Evolutionary conservation across 2,113 vertebrate genomes (phyloP).

Genomic region (Tachysurus fulvidraco): DNA sequence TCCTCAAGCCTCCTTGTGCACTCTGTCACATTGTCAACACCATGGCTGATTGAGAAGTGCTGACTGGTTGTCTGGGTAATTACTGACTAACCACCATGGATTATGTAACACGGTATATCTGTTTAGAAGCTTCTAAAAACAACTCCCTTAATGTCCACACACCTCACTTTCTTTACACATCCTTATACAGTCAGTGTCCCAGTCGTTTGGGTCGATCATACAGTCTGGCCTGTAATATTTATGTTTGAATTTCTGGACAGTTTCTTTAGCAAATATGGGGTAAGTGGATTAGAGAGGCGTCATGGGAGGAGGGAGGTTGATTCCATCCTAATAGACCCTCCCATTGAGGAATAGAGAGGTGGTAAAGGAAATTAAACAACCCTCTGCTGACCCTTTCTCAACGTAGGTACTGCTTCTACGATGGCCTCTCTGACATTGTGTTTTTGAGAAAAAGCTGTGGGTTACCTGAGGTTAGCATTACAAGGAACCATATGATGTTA

Average conservation of each 20-base stretch:
- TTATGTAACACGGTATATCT: constrained; percentile 64
- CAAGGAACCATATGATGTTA: constrained; percentile 20
- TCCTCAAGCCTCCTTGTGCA: constrained; percentile 54
- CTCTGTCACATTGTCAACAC: constrained; percentile 60
- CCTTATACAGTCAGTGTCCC: not conserved
- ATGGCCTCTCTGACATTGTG: constrained; percentile 28
- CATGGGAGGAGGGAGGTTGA: constrained; percentile 46
- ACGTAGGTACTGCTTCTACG: constrained; percentile 18
- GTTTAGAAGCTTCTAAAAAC: constrained; percentile 54
- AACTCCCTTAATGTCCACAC: not conserved
- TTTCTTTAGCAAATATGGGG: constrained; percentile 23
- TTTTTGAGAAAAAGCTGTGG: constrained; percentile 32
- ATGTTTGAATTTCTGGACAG: not conserved
- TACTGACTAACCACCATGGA: constrained; percentile 65
- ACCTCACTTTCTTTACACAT: not conserved
- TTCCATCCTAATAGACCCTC: constrained; percentile 40
- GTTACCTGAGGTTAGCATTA: constrained; percentile 39
- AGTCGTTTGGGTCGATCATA: not conserved
- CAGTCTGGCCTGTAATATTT: not conserved
- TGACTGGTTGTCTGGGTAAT: constrained; percentile 71
- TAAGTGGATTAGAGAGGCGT: constrained; percentile 48
- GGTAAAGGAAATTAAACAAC: constrained; percentile 37
- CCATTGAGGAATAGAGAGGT: constrained; percentile 23
- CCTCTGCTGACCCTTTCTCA: constrained; percentile 30
- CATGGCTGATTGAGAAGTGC: constrained; percentile 71